Conservation (phyloP, 2,888 invertebrate species). For the Allacma fusca region DNA sequence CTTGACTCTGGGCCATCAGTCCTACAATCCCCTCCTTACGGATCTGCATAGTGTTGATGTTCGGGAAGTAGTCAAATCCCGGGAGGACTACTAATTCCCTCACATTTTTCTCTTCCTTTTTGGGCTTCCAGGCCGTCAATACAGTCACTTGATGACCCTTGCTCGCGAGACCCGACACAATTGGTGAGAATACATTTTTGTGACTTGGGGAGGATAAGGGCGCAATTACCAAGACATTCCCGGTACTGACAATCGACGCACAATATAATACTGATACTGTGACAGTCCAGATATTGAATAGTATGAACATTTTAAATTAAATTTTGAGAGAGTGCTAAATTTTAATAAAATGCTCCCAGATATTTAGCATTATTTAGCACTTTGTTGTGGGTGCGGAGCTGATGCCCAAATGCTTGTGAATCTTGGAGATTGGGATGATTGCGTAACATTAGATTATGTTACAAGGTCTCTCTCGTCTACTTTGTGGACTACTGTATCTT, state of each 20-base stretch:
- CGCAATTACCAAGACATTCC: background rate
- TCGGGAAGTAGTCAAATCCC: background rate
- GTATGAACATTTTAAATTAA: too few species aligned
- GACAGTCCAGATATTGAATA: background rate
- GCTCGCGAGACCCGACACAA: background rate
- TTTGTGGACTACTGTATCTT: too few species aligned
- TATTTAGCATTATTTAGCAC: too few species aligned
- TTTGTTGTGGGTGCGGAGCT: too few species aligned
- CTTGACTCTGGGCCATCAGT: background rate
- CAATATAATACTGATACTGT: background rate
- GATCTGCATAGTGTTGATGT: conserved; percentile 1
- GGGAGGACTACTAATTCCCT: background rate
- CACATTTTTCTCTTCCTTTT: background rate
- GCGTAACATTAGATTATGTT: too few species aligned
- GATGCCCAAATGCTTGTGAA: too few species aligned
- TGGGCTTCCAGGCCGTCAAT: background rate
- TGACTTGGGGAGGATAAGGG: background rate
- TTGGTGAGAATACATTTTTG: background rate
- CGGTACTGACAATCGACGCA: background rate
- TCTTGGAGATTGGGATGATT: too few species aligned
- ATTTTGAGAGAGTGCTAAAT: too few species aligned
- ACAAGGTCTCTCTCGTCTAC: too few species aligned
- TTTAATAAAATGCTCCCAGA: too few species aligned
- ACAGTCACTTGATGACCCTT: conserved; percentile 1
- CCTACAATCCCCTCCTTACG: background rate